These are phyloP conservation scores for Enteromius paludinosus DNA, from an alignment of 2,797 vertebrate species.

Conservation along the genomic window DNA sequence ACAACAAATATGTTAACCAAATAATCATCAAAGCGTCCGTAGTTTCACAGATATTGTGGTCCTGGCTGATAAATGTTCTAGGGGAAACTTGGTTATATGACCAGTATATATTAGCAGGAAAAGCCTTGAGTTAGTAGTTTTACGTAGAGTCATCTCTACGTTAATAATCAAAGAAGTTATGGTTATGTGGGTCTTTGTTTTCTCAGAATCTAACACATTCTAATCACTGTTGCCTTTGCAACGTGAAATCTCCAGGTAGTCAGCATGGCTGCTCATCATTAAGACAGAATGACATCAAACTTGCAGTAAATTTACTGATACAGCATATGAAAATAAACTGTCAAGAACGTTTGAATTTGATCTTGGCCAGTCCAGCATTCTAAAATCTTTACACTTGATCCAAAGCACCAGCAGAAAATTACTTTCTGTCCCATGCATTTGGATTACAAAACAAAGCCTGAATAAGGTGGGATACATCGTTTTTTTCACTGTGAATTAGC, in stretches of 20 bases:
- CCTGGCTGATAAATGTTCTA: not conserved
- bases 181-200: not conserved
- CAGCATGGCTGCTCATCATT: constrained; percentile 34
- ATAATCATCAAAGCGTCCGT: not conserved
- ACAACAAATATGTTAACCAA: not conserved
- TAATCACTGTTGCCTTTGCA: constrained; percentile 45
- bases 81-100: not conserved
- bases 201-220: not conserved
- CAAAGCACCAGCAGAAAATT: constrained; percentile 39
- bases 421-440: constrained; percentile 31
- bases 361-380: constrained; percentile 46
- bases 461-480: constrained; percentile 42
- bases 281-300: constrained; percentile 18
- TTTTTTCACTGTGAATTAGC: constrained; percentile 46
- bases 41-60: constrained; percentile 23
- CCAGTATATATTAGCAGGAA: not conserved
- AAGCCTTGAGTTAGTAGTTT: not conserved
- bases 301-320: constrained; percentile 43
- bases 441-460: constrained; percentile 47
- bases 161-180: not conserved
- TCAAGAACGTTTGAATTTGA: constrained; percentile 49
- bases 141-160: not conserved
- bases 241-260: constrained; percentile 31
- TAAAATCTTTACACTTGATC: constrained; percentile 54
- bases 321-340: constrained; percentile 50